Evolutionary conservation across 2,797 vertebrate species (phyloP), one percentile per base, ranked within the genome.

Genomic region (Parambassis ranga): DNA sequence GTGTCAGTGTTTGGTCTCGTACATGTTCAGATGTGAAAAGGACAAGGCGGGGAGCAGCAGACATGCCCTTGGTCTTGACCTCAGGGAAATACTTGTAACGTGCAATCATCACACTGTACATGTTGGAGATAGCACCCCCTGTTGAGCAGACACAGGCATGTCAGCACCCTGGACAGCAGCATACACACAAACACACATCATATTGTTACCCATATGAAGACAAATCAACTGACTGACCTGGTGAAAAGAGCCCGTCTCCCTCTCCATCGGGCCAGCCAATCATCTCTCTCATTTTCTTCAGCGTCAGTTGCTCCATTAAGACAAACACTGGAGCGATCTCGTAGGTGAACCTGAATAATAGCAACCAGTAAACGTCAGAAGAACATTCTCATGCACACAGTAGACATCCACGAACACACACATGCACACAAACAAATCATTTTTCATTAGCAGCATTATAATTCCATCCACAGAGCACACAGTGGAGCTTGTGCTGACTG

Each of bases 101-200:
- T 32, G 98, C 98, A 1, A 97, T 95, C 98, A 99, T 98, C 87
- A 99, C 96, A 48, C 97, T 97, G 91, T 99, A 99, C 97, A 99
- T 96, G 86, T 99, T 99, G 71, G 97, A 98, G 86, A 99, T 98
- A 0, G 97, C 96, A 36, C 97, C 98, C 64, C 98, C 98, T 99
- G 73, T 67, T 28, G 68, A 65, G 22, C 4, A 61, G 32, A 65
- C 24, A 55, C 5, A 36, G 10, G 80, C n/a, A 50, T 11, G 8
- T 81, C 42, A 82, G 66, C 51, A 61, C 38, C 55, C 16, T 44
- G 47, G 41, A 69, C 53, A 72, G 39, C 44, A 36, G 19, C 15
- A 1, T 3, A 19, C 4, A 22, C 13, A 4, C 28, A 5, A 13
- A 28, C 1, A 15, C 32, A 26, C 13, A 15, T n/a, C n/a, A n/a